Conservation (phyloP, 2,797 vertebrate species). For the Meda fulgida region DNA sequence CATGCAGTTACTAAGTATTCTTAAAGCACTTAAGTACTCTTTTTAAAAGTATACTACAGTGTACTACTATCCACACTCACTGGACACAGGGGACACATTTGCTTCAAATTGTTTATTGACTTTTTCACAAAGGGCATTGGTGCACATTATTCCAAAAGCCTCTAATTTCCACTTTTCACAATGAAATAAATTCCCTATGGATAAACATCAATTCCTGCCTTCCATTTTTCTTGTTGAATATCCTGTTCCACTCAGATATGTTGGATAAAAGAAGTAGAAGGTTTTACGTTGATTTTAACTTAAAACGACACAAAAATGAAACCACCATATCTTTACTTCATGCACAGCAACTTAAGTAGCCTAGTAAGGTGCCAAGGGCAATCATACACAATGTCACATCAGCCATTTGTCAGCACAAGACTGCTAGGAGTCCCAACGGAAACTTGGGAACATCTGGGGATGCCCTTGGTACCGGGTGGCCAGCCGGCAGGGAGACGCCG, state of each 20-base stretch:
- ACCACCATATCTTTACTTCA: neutral
- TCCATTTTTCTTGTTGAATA: neutral
- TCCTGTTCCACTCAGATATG: neutral
- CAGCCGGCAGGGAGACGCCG: conserved; percentile 70
- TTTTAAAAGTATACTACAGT: neutral
- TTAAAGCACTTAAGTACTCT: neutral
- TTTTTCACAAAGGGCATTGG: neutral
- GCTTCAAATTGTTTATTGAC: too few species aligned
- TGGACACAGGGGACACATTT: too few species aligned
- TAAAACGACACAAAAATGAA: neutral
- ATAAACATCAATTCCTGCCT: neutral
- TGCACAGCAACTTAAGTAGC: conserved; percentile 57
- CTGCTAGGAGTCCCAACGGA: conserved; percentile 42
- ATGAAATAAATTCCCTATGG: neutral
- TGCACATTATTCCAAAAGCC: neutral
- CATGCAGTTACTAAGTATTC: neutral
- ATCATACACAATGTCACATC: conserved; percentile 66
- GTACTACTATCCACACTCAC: too few species aligned
- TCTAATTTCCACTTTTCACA: neutral
- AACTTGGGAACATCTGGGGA: conserved; percentile 78
- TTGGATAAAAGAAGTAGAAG: neutral
- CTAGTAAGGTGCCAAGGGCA: conserved; percentile 55
- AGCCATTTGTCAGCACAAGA: conserved; percentile 59
- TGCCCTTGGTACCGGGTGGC: conserved; percentile 66
- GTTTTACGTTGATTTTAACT: neutral